A percentile compares a stretch with the other conserved stretches of the same genome.
Evolutionary conservation across 2,888 invertebrate genomes (phyloP).

Genomic region (Protophormia terraenovae): DNA sequence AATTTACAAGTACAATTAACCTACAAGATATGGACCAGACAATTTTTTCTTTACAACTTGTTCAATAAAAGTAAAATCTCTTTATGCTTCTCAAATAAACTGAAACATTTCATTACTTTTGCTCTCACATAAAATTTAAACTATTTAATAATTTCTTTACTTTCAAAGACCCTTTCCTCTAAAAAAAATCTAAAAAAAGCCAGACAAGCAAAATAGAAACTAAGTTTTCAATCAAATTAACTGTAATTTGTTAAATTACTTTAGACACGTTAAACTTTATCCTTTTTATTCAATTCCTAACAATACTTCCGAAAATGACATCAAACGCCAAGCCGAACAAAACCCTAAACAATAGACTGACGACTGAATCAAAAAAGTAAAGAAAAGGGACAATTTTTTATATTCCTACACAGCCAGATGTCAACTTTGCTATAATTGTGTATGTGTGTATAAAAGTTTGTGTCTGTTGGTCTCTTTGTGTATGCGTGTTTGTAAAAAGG

Average conservation of each 20-base stretch:
- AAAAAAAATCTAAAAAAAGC: background rate
- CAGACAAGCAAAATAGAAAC: constrained; percentile 27
- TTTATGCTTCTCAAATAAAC: no score
- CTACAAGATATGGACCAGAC: no score
- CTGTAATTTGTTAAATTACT: constrained; percentile 62
- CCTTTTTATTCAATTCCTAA: constrained; percentile 25
- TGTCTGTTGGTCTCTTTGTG: background rate
- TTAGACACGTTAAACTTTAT: constrained; percentile 62
- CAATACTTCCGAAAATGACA: constrained; percentile 46
- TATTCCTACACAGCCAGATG: constrained; percentile 31
- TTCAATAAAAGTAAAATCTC: no score
- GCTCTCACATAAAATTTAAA: background rate
- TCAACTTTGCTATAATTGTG: background rate
- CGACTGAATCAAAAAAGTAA: background rate
- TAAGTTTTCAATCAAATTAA: constrained; percentile 64
- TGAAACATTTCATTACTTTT: no score
- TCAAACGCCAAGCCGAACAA: constrained; percentile 44
- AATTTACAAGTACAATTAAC: no score
- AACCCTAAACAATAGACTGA: constrained; percentile 29
- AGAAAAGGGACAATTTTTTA: constrained; percentile 22
- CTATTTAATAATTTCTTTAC: background rate
- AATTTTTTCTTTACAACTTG: no score
- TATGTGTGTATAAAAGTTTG: background rate
- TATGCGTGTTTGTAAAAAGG: constrained; percentile 42
- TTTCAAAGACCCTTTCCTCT: no score